Conservation (phyloP, 2,113 vertebrate genomes). For the Etia nguti region DNA sequence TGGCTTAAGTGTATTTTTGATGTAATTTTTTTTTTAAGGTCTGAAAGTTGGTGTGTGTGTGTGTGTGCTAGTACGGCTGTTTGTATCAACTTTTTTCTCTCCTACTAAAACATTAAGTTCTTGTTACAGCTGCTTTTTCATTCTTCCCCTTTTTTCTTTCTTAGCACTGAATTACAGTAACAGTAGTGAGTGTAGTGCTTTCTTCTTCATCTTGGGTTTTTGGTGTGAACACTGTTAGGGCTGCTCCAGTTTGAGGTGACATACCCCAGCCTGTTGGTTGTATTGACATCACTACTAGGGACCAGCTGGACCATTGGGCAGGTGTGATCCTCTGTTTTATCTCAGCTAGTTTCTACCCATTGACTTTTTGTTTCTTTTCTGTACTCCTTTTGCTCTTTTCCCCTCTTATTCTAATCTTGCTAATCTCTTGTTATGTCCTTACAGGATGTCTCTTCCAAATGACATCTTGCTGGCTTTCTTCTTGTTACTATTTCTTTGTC, state of each 20-base stretch:
- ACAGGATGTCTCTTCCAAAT: not conserved
- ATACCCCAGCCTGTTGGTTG: not conserved
- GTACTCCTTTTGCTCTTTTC: not conserved
- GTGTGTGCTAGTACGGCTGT: no score
- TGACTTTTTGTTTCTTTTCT: not conserved
- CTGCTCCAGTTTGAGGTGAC: not conserved
- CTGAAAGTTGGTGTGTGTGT: rapidly evolving
- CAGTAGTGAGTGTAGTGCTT: not conserved
- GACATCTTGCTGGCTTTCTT: not conserved
- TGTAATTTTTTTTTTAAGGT: not conserved
- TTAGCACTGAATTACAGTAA: not conserved
- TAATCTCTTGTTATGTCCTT: slow-evolving; percentile 11
- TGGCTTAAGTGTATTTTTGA: not conserved
- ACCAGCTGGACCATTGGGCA: slow-evolving; percentile 25
- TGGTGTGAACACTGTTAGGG: not conserved
- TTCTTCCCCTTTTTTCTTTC: not conserved
- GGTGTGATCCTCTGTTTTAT: slow-evolving; percentile 21
- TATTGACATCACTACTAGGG: slow-evolving; percentile 8
- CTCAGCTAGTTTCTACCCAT: not conserved
- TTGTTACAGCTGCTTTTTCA: not conserved
- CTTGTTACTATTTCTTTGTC: not conserved
- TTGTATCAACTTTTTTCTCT: not conserved
- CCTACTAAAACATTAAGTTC: not conserved
- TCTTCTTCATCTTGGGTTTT: not conserved
- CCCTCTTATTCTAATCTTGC: not conserved